Base-by-base conservation (phyloP, 2,888 invertebrate species). In the Antitype chi region DNA sequence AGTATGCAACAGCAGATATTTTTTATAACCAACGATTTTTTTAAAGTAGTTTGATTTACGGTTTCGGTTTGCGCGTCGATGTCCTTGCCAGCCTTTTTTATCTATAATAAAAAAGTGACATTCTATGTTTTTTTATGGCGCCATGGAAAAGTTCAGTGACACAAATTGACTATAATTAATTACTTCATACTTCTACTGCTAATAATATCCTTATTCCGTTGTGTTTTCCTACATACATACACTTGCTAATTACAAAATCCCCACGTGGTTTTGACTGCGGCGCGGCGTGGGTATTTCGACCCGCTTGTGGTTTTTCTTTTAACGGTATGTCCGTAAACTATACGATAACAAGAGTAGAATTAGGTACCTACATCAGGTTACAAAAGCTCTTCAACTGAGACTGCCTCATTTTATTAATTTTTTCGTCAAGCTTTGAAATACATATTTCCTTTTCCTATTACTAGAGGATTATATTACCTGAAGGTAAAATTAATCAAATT, bases 151-250 rank as follows among this genome's bases (percentile, higher is more conserved):
- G 25, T 74, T 78, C 17, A 62, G 66, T 57, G 84, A 67, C 74
- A 74, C 60, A 70, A 84, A 84, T 74, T 70, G 55, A 84, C 43
- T 69, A 84, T 84, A 84, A 81, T 79, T 79, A 70, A 81, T 84
- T 79, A 79, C 57, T 68, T 57, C 49, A 53, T 38, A 55, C 60
- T 73, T 63, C 17, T 57, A 23, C 17, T 64, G 25, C 43, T 64
- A 72, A 63, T 78, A 80, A 73, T 28, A 60, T 57, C 55, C 66
- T 66, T 43, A 81, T 52, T 66, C 55, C 25, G 53, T n/a, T 77
- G 52, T 67, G n/a, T 80, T 64, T 69, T 73, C 60, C 32, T 38
- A 60, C 25, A 13, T 47, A 60, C 43, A 17, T 23, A 60, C 32
- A 47, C 47, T 69, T 66, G 73, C 63, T 84, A 78, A 78, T 79